phyloP scores from a whole-genome alignment of 2,888 invertebrate genomes.

The Lordiphosa fenestrarum region DNA sequence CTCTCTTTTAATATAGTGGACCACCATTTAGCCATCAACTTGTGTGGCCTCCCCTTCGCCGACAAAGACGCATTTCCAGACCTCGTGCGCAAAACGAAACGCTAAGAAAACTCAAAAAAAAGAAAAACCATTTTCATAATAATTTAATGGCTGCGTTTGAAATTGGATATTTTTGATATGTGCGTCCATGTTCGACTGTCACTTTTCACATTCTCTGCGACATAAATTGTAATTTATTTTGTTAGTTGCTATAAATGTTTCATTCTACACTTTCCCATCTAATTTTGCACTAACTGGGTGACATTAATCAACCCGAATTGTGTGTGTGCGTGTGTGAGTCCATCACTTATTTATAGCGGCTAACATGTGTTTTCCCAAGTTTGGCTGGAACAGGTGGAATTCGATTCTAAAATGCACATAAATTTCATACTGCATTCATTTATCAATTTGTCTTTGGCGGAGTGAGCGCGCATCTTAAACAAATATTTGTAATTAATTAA shows the following conservation, averaged over 20 bases:
- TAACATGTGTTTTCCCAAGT: conserved; percentile 47
- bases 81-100: conserved; percentile 44
- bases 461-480: conserved; percentile 46
- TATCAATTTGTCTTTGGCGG: conserved; percentile 62
- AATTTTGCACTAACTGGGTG: conserved; percentile 58
- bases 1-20: no score
- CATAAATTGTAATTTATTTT: conserved; percentile 67
- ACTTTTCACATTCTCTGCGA: conserved; percentile 42
- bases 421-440: conserved; percentile 57
- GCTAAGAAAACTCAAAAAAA: conserved; percentile 4
- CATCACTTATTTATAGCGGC: conserved; percentile 50
- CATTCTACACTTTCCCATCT: conserved; percentile 60
- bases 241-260: conserved; percentile 42
- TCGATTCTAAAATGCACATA: conserved; percentile 41
- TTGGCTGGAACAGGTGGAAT: conserved; percentile 48
- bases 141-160: conserved; percentile 58
- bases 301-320: conserved; percentile 59
- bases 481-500: conserved; percentile 72
- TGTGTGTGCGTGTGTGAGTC: conserved; percentile 15
- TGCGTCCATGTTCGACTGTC: conserved; percentile 33
- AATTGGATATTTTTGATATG: conserved; percentile 48
- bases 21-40: conserved; percentile 1
- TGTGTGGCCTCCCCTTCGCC: conserved; percentile 36
- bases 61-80: conserved; percentile 19
- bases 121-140: conserved; percentile 45